phyloP scores from a whole-genome alignment of 2,888 invertebrate genomes.

The Xestobium rufovillosum region DNA sequence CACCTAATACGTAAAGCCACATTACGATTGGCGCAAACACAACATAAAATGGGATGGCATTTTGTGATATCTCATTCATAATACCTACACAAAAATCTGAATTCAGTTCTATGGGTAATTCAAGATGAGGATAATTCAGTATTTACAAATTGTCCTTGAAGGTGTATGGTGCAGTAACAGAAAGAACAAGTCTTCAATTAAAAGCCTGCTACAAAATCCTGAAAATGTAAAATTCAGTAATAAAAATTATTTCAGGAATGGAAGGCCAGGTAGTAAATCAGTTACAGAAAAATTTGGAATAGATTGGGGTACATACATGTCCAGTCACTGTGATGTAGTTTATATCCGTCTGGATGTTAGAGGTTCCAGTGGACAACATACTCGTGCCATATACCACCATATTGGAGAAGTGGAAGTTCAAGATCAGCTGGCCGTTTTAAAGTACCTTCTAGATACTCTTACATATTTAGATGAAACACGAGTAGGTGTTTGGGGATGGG shows the following conservation, averaged over 20 bases:
- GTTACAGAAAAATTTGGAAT: conserved; percentile 82
- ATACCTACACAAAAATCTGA: too few species aligned
- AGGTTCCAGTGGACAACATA: conserved; percentile 66
- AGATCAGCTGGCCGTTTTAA: conserved; percentile 82
- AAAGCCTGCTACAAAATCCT: too few species aligned
- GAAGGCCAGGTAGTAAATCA: conserved; percentile 83
- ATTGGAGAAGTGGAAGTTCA: conserved; percentile 87
- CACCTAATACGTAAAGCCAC: too few species aligned
- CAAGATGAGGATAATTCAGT: too few species aligned
- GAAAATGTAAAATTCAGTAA: too few species aligned
- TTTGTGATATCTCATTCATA: too few species aligned
- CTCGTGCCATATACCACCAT: conserved; percentile 70
- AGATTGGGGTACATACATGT: conserved; percentile 91
- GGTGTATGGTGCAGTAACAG: too few species aligned
- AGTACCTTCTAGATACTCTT: conserved; percentile 72
- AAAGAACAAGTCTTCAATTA: too few species aligned
- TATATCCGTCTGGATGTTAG: conserved; percentile 87
- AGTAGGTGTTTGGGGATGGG: conserved; percentile 95
- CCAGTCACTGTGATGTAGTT: conserved; percentile 82
- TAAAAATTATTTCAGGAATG: conserved; percentile 77
- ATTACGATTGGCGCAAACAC: too few species aligned
- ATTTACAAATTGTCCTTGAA: too few species aligned
- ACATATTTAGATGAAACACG: conserved; percentile 80
- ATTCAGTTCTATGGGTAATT: too few species aligned
- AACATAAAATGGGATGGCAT: too few species aligned